Conservation (phyloP, 1,140 invertebrate genomes). For the Papilio polyxenes region DNA sequence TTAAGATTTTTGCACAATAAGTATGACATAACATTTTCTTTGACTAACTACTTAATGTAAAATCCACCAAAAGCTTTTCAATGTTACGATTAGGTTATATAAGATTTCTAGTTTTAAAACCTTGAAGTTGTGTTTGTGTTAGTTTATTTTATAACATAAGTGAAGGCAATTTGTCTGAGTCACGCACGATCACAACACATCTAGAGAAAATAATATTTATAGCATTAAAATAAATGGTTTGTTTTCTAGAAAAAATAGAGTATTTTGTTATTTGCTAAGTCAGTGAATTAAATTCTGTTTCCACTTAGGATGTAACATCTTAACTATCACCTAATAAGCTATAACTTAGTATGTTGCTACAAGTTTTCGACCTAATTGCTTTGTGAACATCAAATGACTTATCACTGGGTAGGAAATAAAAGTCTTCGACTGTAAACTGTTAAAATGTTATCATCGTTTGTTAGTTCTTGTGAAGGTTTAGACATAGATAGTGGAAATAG, state of each 20-base stretch:
- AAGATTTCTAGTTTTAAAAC: conserved; percentile 8
- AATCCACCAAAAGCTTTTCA: neutral
- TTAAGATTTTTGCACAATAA: too few relatives aligned
- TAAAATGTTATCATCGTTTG: neutral
- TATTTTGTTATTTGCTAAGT: neutral
- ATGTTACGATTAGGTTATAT: neutral
- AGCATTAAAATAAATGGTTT: neutral
- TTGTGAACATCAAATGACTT: too few relatives aligned
- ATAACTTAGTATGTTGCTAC: neutral
- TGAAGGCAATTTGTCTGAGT: conserved; percentile 10
- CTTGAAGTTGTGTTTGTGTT: neutral
- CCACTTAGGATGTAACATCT: neutral
- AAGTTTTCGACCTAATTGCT: neutral
- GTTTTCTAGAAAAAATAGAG: neutral
- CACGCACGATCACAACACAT: neutral
- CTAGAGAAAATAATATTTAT: neutral
- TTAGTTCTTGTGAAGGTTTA: neutral
- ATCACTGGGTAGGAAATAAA: neutral
- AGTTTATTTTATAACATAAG: neutral
- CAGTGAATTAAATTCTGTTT: neutral
- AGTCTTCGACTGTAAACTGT: neutral
- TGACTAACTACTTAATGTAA: too few relatives aligned
- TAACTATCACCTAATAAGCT: neutral
- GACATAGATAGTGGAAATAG: neutral
- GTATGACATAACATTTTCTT: neutral